Base-by-base conservation (phyloP, 2,113 vertebrate genomes). In the Percina caprodes region DNA sequence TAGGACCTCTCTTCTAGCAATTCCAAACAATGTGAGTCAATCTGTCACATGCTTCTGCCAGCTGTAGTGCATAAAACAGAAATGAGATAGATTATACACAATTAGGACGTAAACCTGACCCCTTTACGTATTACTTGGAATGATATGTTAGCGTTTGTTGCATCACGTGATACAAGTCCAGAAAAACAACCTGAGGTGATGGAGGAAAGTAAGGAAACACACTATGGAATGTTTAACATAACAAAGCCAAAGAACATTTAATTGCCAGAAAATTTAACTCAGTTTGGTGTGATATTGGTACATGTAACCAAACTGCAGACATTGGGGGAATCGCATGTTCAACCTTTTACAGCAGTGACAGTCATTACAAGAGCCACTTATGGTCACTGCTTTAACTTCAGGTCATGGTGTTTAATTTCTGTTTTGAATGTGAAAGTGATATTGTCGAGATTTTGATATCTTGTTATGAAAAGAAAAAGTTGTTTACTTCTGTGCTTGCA, bases 401-500 rank as follows among this genome's bases (percentile, higher is more conserved):
- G 16, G 15, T 70, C 24, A 42, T 46, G 13, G 23, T 42, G 15
- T 16, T 23, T 59, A 3, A 24, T 23, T 68, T 65, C 14, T 49
- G 13, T 52, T 59, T 35, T 66, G n/a, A 13, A 13, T 1, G 18
- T 42, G 24, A 80, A 30, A 69, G n/a, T 62, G 15, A 60, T 3
- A 16, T 26, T 35, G 19, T 49, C 15, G 23, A 51, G 56, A 35
- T 42, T 46, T 67, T n/a, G 26, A 52, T 3, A 16, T 76, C 9
- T 59, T 56, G 13, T 58, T 5, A 2, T 13, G 55, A 42, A 10
- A 33, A 59, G 23, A 71, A 62, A 81, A 85, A 69, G 72, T 92
- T 94, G 91, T 92, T 94, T 90, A 94, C 89, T 84, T 2, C 49
- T 68, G 42, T 78, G 85, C 63, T 51, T 71, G 52, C 42, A 60